Percentiles rank a stretch among this genome's conserved stretches.
Conservation (phyloP, 2,888 invertebrate genomes). For the Callosobruchus maculatus region DNA sequence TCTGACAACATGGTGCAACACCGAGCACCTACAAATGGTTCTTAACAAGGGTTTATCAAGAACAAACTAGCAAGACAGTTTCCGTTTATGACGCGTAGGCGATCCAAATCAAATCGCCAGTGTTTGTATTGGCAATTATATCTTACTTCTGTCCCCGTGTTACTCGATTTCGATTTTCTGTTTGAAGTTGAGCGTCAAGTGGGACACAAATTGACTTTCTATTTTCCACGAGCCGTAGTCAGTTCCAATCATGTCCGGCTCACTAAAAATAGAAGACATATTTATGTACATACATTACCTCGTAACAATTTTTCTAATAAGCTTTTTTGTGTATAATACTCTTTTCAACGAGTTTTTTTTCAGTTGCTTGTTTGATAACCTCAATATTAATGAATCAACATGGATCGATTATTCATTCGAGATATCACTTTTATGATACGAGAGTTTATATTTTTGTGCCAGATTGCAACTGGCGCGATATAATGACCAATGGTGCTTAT, state of each 20-base stretch:
- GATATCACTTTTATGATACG: too few relatives aligned
- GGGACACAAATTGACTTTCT: background rate
- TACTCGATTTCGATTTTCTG: background rate
- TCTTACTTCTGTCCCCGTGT: background rate
- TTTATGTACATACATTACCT: background rate
- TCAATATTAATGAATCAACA: background rate
- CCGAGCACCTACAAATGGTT: too few relatives aligned
- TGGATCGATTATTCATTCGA: too few relatives aligned
- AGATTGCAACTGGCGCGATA: too few relatives aligned
- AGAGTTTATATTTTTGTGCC: too few relatives aligned
- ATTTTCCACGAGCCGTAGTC: background rate
- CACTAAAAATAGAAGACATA: background rate
- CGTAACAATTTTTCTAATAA: background rate
- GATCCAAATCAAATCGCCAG: background rate
- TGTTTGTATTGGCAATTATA: background rate
- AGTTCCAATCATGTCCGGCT: background rate
- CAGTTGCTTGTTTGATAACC: background rate
- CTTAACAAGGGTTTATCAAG: too few relatives aligned
- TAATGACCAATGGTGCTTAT: too few relatives aligned
- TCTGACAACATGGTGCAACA: too few relatives aligned
- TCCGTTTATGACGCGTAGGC: background rate
- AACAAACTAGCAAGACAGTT: too few relatives aligned
- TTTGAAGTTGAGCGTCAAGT: background rate
- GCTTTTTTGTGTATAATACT: background rate
- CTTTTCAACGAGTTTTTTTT: background rate